A percentile compares a stretch with the other conserved stretches of the same genome.
Evolutionary conservation across 2,888 invertebrate species (phyloP).

Genomic region (Chloromyia formosa): DNA sequence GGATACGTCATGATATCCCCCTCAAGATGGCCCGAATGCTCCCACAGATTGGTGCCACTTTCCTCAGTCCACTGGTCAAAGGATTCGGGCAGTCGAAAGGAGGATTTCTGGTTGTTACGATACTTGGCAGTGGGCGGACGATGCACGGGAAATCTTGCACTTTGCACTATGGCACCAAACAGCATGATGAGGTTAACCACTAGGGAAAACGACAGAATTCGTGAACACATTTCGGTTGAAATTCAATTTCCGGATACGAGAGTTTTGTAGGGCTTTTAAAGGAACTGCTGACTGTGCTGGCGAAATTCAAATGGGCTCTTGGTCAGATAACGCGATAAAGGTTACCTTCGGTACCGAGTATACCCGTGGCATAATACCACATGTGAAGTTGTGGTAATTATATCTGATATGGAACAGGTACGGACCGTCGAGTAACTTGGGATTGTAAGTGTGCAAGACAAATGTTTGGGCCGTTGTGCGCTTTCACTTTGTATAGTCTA

Average conservation of each 20-base stretch:
- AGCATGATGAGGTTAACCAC: constrained; percentile 3
- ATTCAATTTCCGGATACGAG: not conserved
- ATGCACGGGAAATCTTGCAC: not conserved
- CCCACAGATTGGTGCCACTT: constrained; percentile 67
- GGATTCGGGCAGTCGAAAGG: constrained; percentile 50
- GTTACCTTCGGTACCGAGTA: not conserved
- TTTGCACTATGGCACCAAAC: constrained; percentile 2
- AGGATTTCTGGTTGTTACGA: constrained; percentile 58
- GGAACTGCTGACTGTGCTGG: not conserved
- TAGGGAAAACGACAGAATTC: not conserved
- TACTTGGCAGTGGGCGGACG: constrained; percentile 57
- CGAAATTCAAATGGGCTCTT: not conserved
- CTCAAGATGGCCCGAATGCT: constrained; percentile 68
- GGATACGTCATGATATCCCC: constrained; percentile 70
- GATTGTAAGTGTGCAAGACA: too few species aligned
- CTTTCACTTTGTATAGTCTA: constrained; percentile 10
- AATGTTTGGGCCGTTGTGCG: too few species aligned
- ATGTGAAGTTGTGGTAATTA: constrained; percentile 16
- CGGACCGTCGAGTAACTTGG: too few species aligned
- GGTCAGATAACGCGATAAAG: constrained; percentile 20
- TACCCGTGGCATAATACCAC: not conserved
- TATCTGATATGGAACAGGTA: too few species aligned
- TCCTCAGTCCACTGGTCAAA: constrained; percentile 49
- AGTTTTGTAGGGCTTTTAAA: constrained; percentile 11
- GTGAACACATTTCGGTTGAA: not conserved